Evolutionary conservation across 2,113 vertebrate species (phyloP).

Genomic region (Falco punctatus): DNA sequence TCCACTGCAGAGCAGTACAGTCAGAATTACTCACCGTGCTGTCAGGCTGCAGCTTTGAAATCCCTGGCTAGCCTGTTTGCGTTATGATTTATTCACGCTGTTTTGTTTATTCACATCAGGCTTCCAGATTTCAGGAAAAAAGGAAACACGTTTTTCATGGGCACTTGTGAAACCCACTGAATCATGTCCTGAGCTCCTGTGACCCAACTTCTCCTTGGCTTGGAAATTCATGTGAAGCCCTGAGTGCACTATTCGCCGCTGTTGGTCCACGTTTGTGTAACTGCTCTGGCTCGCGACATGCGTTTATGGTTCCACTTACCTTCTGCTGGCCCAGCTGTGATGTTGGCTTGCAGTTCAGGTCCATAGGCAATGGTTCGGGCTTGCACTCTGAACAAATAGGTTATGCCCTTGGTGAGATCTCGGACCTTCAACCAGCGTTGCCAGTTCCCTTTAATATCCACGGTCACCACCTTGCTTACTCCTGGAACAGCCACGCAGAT

Average conservation of each 20-base stretch:
- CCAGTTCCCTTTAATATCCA: constrained; percentile 92
- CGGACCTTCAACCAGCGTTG: constrained; percentile 93
- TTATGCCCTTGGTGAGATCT: constrained; percentile 87
- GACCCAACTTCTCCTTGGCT: not conserved
- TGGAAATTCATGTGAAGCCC: not conserved
- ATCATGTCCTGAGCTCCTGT: not conserved
- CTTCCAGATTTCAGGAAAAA: not conserved
- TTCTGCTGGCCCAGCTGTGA: constrained; percentile 89
- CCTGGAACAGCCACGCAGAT: constrained; percentile 63
- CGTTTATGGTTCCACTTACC: constrained; percentile 75
- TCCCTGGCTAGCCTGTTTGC: not conserved
- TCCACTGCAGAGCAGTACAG: not conserved
- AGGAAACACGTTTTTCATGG: not conserved
- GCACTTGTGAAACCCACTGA: not conserved
- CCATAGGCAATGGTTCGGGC: constrained; percentile 90
- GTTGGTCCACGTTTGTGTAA: not conserved
- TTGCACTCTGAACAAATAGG: constrained; percentile 89
- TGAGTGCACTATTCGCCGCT: not conserved
- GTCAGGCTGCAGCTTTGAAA: constrained; percentile 3
- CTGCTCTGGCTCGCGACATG: not conserved
- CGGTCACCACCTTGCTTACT: constrained; percentile 93
- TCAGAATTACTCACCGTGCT: not conserved
- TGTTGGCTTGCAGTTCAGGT: constrained; percentile 84
- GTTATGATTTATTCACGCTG: constrained; percentile 10
- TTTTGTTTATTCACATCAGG: constrained; percentile 18